A percentile compares a stretch with the other conserved stretches of the same genome.
Evolutionary conservation across 2,113 vertebrate genomes (phyloP).

Genomic region (Eulemur macaco): DNA sequence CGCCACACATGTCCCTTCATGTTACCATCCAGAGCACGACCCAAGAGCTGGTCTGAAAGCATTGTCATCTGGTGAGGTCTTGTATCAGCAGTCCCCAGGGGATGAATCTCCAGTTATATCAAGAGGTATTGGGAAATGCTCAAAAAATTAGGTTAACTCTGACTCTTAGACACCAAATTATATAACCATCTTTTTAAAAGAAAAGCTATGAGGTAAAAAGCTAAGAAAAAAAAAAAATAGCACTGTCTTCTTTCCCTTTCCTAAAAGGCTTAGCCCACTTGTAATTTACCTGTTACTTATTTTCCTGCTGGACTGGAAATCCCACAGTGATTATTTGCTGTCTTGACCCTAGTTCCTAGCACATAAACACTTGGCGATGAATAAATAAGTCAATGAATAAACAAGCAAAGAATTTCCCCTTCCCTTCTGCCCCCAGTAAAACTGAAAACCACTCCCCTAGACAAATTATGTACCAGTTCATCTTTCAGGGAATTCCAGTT

Average conservation of each 20-base stretch:
- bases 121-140: neutral
- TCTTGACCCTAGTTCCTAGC: neutral
- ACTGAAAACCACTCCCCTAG: neutral
- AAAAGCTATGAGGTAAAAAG: neutral
- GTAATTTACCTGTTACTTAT: neutral
- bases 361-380: neutral
- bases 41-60: neutral
- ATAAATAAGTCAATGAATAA: neutral
- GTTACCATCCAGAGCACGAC: neutral
- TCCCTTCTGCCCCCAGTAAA: neutral
- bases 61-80: neutral
- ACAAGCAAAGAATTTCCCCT: neutral
- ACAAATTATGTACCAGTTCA: neutral
- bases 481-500: neutral
- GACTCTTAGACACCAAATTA: neutral
- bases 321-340: neutral
- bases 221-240: neutral
- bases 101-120: neutral
- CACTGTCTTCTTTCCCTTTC: neutral
- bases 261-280: neutral
- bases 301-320: conserved; percentile 15
- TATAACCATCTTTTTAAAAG: neutral
- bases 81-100: neutral
- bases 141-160: neutral
- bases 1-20: fast-evolving